Evolutionary conservation across 2,888 invertebrate genomes (phyloP).

Genomic region (Branchipolynoe longqiensis): DNA sequence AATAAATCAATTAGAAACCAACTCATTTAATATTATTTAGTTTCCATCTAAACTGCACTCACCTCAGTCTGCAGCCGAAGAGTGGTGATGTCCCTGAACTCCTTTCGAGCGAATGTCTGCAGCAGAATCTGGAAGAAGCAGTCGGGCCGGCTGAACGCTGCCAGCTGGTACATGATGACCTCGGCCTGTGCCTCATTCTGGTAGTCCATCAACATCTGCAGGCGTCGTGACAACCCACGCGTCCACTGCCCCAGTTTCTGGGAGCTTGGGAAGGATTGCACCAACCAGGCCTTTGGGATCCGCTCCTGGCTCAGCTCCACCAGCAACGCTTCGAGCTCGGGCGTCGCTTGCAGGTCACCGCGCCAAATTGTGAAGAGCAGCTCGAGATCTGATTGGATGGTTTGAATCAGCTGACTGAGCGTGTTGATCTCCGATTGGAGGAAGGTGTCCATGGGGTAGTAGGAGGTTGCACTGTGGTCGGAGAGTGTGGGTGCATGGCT

Average conservation of each 20-base stretch:
- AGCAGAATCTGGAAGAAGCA: slow-evolving; percentile 75
- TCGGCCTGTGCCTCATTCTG: slow-evolving; percentile 35
- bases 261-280: slow-evolving; percentile 71
- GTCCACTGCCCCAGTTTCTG: slow-evolving; percentile 72
- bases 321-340: slow-evolving; percentile 20
- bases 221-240: slow-evolving; percentile 67
- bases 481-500: slow-evolving; percentile 69
- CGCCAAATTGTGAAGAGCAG: slow-evolving; percentile 30
- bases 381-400: slow-evolving; percentile 35
- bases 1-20: too few species aligned
- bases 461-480: slow-evolving; percentile 72
- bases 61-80: slow-evolving; percentile 75
- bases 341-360: slow-evolving; percentile 30
- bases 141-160: slow-evolving; percentile 76
- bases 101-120: slow-evolving; percentile 74
- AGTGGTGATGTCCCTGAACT: slow-evolving; percentile 75
- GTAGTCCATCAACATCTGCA: slow-evolving; percentile 69
- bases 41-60: too few species aligned
- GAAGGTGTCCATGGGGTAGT: slow-evolving; percentile 76
- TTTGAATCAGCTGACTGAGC: slow-evolving; percentile 57
- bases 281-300: slow-evolving; percentile 74
- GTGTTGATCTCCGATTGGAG: slow-evolving; percentile 74
- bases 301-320: slow-evolving; percentile 70
- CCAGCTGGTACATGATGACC: slow-evolving; percentile 62
- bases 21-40: too few species aligned